Conservation (phyloP, 2,113 vertebrate genomes). For the Leptobrachium leishanense region DNA sequence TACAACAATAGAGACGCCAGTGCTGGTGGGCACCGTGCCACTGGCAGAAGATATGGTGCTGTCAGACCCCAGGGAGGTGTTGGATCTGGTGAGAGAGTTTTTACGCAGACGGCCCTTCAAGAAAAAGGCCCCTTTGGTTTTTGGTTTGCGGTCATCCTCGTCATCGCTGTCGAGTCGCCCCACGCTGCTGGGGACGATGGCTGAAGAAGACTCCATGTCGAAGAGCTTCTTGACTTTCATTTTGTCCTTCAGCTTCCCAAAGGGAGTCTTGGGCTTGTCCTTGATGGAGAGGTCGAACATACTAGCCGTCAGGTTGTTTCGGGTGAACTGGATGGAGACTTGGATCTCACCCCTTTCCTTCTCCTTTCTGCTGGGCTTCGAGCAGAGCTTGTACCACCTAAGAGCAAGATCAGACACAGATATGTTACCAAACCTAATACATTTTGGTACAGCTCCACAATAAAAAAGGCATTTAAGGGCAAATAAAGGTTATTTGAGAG, state of each 20-base stretch:
- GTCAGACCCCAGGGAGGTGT: slow-evolving; percentile 88
- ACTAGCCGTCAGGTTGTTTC: slow-evolving; percentile 91
- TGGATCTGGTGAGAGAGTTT: slow-evolving; percentile 88
- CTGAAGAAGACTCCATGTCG: slow-evolving; percentile 79
- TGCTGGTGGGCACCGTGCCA: slow-evolving; percentile 75
- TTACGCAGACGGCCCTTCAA: slow-evolving; percentile 82
- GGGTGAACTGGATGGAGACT: slow-evolving; percentile 84
- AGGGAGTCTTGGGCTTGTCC: slow-evolving; percentile 85
- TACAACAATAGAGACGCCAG: slow-evolving; percentile 71
- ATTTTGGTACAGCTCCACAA: too few relatives aligned
- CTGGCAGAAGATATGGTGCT: slow-evolving; percentile 89
- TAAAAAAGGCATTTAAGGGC: too few relatives aligned
- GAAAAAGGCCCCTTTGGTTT: slow-evolving; percentile 87
- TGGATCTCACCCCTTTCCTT: slow-evolving; percentile 94
- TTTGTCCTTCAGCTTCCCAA: slow-evolving; percentile 89
- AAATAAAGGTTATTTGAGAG: too few relatives aligned
- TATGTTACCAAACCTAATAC: too few relatives aligned
- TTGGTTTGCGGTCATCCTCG: slow-evolving; percentile 74
- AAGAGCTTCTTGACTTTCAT: slow-evolving; percentile 81
- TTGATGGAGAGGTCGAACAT: slow-evolving; percentile 95
- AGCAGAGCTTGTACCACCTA: slow-evolving; percentile 93
- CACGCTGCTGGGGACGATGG: slow-evolving; percentile 78
- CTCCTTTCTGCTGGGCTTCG: slow-evolving; percentile 92
- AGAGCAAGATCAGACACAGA: background rate
- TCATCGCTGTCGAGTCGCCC: slow-evolving; percentile 80